Evolutionary conservation across 2,888 invertebrate genomes (phyloP).

Genomic region (Acronicta leporina): DNA sequence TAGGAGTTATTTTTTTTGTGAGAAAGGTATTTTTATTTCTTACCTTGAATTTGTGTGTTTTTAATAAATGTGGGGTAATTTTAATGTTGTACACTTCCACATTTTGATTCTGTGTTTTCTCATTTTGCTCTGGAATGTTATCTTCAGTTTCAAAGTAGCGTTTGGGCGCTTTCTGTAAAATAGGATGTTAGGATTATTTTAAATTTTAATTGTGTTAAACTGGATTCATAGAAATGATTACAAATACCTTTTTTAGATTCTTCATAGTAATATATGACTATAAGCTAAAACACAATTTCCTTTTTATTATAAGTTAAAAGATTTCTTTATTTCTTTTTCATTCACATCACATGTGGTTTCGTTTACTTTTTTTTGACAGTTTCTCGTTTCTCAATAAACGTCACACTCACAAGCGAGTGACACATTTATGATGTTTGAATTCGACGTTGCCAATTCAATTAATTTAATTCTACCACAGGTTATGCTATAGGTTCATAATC

Average conservation of each 20-base stretch:
- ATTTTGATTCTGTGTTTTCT: constrained; percentile 44
- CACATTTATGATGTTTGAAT: too few relatives aligned
- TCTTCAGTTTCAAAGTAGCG: constrained; percentile 72
- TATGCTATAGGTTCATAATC: too few relatives aligned
- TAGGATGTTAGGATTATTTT: background rate
- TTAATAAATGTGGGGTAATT: constrained; percentile 69
- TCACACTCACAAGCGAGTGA: too few relatives aligned
- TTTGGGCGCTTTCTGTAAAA: constrained; percentile 63
- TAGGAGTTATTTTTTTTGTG: too few relatives aligned
- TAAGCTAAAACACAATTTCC: too few relatives aligned
- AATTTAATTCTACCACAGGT: too few relatives aligned
- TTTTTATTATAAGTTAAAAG: too few relatives aligned
- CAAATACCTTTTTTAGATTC: constrained; percentile 52
- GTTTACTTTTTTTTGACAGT: constrained; percentile 1
- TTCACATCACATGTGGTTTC: background rate
- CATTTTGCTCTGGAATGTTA: constrained; percentile 44
- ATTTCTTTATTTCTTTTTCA: too few relatives aligned
- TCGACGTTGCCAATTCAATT: background rate
- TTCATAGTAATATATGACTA: constrained; percentile 47
- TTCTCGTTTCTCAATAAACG: too few relatives aligned
- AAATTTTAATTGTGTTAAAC: background rate
- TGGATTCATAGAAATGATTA: background rate
- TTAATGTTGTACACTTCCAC: constrained; percentile 79
- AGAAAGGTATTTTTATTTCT: constrained; percentile 1
- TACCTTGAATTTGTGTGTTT: constrained; percentile 70